phyloP scores from a whole-genome alignment of 2,888 invertebrate genomes.

The Agrochola lychnidis region DNA sequence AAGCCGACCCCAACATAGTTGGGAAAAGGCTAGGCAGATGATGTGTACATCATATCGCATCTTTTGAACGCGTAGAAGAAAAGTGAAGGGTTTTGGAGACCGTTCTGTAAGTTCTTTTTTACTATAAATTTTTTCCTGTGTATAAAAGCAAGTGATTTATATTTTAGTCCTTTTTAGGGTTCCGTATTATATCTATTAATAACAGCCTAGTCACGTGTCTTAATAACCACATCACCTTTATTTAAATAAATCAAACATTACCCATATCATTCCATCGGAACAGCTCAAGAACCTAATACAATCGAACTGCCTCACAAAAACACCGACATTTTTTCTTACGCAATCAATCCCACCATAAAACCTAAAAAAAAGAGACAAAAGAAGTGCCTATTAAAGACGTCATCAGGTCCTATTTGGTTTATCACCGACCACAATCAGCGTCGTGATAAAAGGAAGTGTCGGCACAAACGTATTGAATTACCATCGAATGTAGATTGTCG shows the following conservation, averaged over 20 bases:
- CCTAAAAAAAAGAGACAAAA: slow-evolving; percentile 35
- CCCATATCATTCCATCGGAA: slow-evolving; percentile 13
- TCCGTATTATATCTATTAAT: too few relatives aligned
- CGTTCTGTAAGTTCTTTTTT: too few relatives aligned
- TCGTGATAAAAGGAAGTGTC: slow-evolving; percentile 64
- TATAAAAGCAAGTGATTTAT: too few relatives aligned
- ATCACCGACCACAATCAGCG: slow-evolving; percentile 58
- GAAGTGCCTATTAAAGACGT: slow-evolving; percentile 42
- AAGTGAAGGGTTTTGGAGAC: too few relatives aligned
- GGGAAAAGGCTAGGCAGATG: too few relatives aligned
- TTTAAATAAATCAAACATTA: slow-evolving; percentile 2
- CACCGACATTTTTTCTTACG: slow-evolving; percentile 24
- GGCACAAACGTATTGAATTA: slow-evolving; percentile 40
- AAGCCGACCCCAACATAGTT: too few relatives aligned
- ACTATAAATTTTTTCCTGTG: too few relatives aligned
- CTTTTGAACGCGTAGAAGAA: too few relatives aligned
- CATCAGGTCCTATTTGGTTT: slow-evolving; percentile 50
- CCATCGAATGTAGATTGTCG: slow-evolving; percentile 39
- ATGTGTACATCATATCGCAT: too few relatives aligned
- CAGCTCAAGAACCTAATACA: slow-evolving; percentile 11
- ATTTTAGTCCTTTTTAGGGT: not conserved
- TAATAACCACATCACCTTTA: not conserved
- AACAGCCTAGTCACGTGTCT: slow-evolving; percentile 9
- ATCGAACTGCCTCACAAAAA: slow-evolving; percentile 23
- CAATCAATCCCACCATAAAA: slow-evolving; percentile 21